Base-by-base conservation (phyloP, 2,888 invertebrate species). In the Idaea straminata region DNA sequence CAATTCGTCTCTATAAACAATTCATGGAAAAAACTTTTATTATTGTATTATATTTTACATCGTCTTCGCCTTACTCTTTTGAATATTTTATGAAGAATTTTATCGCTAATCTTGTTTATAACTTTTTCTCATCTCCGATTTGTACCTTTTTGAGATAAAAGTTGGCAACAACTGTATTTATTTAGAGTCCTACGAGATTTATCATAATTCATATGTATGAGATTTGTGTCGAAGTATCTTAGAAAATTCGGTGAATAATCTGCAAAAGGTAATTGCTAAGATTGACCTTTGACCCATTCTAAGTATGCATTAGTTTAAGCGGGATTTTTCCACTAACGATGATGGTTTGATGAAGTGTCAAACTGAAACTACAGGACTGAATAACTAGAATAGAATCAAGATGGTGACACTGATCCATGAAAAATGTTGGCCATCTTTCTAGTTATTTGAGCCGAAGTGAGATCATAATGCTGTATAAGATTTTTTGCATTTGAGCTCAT, bases 81-180 rank as follows among this genome's bases (percentile, higher is more conserved):
- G 47, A 47, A 47, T 47, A 13, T 47, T 47, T 47, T 47, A 47
- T 47, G 47, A 47, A 47, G 47, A 47, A 13, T 47, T 47, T 47
- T 47, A 47, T 47, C 47, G 10, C 47, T 47, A 47, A 47, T 38
- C 47, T 47, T 47, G 47, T 47, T 47, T 47, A 47, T 47, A 47
- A 47, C 47, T 47, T 47, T 47, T 47, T 47, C 47, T 47, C 47
- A 47, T 47, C 47, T 47, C 47, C 47, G 47, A 47, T 47, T 47
- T 10, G 10, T 47, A 47, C 47, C 10, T 47, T 47, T 47, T 47
- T 47, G 10, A 47, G 47, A 47, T 7, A 7, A 47, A 47, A 47
- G 47, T 47, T 47, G 47, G 47, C 47, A 47, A 47, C 47, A 47
- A 47, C 47, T 47, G 47, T 47, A 10, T 47, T 47, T 47, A 47